Percentiles rank a stretch among this genome's conserved stretches.
Conservation (phyloP, 2,113 vertebrate species). For the Bothrops jararaca region DNA sequence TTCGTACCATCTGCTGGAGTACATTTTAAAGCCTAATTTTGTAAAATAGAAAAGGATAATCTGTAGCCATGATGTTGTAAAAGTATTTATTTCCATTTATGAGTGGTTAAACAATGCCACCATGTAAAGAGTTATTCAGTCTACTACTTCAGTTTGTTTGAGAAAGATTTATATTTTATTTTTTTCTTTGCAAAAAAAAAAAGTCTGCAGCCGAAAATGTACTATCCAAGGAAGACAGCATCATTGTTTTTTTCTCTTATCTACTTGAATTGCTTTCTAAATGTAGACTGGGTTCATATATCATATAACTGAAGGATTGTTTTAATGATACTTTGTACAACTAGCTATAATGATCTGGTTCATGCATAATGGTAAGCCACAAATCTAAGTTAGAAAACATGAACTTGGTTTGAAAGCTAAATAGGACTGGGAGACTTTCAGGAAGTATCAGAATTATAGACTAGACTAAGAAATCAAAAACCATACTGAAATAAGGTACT, state of each 20-base stretch:
- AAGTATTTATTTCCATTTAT: constrained; percentile 8
- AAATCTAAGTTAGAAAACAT: not conserved
- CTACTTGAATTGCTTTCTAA: not conserved
- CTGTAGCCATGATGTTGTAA: not conserved
- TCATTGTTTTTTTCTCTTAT: not conserved
- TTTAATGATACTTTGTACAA: not conserved
- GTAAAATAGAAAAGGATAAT: not conserved
- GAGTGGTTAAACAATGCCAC: not conserved
- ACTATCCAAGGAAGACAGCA: not conserved
- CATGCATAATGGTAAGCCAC: not conserved
- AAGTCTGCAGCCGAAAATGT: not conserved
- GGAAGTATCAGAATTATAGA: not conserved
- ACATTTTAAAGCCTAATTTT: not conserved
- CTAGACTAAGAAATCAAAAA: not conserved
- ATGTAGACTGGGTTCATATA: not conserved
- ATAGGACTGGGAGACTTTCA: not conserved
- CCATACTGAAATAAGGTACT: not conserved
- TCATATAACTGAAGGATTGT: not conserved
- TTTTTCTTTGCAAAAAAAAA: not conserved
- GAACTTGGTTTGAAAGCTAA: not conserved
- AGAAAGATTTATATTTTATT: not conserved
- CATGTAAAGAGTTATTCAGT: not conserved
- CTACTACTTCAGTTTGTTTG: not conserved
- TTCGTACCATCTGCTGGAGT: not conserved
- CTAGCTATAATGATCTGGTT: not conserved